A percentile compares a stretch with the other conserved stretches of the same genome.
Evolutionary conservation across 2,888 invertebrate species (phyloP).

Genomic region (Tenthredo livida): DNA sequence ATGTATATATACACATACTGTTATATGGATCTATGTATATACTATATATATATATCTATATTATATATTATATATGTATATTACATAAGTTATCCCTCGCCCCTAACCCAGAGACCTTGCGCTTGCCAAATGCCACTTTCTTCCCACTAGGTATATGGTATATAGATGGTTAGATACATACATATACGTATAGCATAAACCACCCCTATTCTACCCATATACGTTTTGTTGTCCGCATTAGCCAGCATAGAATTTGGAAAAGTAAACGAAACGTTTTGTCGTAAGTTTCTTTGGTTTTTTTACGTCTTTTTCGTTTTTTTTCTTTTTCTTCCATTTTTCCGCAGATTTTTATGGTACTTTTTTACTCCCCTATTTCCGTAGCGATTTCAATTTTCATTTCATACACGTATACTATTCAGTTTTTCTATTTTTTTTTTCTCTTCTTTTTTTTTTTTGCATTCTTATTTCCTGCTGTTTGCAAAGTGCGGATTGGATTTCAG

Average conservation of each 20-base stretch:
- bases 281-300: neutral
- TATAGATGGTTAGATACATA: neutral
- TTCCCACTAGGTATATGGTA: neutral
- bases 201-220: neutral
- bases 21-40: neutral
- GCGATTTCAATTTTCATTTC: neutral
- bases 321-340: neutral
- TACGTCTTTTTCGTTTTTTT: neutral
- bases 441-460: neutral
- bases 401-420: neutral
- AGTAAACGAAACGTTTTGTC: slow-evolving; percentile 28
- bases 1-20: neutral
- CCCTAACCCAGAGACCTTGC: slow-evolving; percentile 45
- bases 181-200: neutral
- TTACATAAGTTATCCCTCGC: slow-evolving; percentile 37
- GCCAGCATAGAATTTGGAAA: neutral
- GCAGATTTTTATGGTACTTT: neutral
- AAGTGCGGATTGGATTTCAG: too few species aligned
- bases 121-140: slow-evolving; percentile 37
- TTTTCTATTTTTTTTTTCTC: too few species aligned
- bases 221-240: slow-evolving; percentile 27
- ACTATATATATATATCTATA: neutral
- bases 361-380: neutral
- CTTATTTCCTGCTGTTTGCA: neutral
- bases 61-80: neutral